A percentile compares a stretch with the other conserved stretches of the same genome.
Conservation (phyloP, 2,113 vertebrate species). For the Sturnira hondurensis region DNA sequence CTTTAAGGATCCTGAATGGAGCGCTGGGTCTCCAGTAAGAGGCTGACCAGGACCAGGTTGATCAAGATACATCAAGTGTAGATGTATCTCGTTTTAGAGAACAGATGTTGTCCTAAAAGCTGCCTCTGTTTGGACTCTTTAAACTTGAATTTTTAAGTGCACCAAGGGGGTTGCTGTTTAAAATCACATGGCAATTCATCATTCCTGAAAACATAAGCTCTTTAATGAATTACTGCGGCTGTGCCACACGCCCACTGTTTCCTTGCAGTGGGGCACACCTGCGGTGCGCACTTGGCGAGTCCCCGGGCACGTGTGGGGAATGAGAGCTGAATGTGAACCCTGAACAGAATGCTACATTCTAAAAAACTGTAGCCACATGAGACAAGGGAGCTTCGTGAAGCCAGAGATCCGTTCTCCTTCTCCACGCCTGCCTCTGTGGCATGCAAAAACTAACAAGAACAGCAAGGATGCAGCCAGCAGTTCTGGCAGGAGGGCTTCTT, state of each 20-base stretch:
- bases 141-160: background rate
- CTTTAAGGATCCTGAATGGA: background rate
- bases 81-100: background rate
- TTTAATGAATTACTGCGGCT: background rate
- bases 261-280: conserved; percentile 28
- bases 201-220: background rate
- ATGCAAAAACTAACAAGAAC: conserved; percentile 42
- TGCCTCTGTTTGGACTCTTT: background rate
- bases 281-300: background rate
- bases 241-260: background rate
- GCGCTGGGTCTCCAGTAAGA: background rate
- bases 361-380: conserved; percentile 50
- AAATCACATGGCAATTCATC: background rate
- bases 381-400: background rate
- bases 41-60: background rate
- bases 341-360: conserved; percentile 46
- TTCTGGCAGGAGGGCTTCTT: background rate
- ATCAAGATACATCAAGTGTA: no score
- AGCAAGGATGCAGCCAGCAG: background rate
- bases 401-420: conserved; percentile 41
- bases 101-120: background rate
- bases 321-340: conserved; percentile 17
- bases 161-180: background rate
- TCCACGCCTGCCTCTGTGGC: conserved; percentile 57
- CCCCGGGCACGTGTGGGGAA: background rate